A percentile compares a stretch with the other conserved stretches of the same genome.
Conservation (phyloP, 1,140 invertebrate species). For the Bombus sylvicola region DNA sequence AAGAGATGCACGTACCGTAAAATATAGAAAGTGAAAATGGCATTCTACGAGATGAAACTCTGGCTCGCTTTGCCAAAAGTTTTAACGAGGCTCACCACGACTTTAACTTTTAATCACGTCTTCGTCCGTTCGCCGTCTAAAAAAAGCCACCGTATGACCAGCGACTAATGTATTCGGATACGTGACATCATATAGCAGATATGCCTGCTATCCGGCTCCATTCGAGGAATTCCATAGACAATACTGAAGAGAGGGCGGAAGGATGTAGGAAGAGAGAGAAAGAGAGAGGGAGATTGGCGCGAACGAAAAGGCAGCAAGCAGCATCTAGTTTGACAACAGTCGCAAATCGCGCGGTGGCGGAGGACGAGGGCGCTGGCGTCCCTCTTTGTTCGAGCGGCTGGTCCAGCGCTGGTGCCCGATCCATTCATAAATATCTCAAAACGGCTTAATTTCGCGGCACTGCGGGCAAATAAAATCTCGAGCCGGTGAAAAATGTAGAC, state of each 20-base stretch:
- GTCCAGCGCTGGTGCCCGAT: constrained; percentile 68
- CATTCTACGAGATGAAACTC: background rate
- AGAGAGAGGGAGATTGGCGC: background rate
- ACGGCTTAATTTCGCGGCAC: constrained; percentile 83
- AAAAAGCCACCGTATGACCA: constrained; percentile 34
- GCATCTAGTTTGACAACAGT: constrained; percentile 47
- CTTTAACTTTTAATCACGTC: constrained; percentile 51
- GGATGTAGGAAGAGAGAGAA: background rate
- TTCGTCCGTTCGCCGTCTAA: constrained; percentile 33
- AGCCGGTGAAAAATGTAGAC: constrained; percentile 81
- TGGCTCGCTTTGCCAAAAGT: background rate
- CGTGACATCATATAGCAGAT: constrained; percentile 51
- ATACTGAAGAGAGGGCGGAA: background rate
- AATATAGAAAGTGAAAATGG: background rate
- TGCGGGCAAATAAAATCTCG: constrained; percentile 80
- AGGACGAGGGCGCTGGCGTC: constrained; percentile 40
- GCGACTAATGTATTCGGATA: constrained; percentile 47
- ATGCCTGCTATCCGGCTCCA: constrained; percentile 31
- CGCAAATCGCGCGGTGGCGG: constrained; percentile 46
- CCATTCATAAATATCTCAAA: constrained; percentile 83
- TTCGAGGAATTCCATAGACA: constrained; percentile 50
- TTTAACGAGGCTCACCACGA: background rate
- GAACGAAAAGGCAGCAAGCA: constrained; percentile 17
- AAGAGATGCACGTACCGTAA: background rate
- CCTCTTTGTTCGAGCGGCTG: constrained; percentile 77